Percentiles rank a stretch among this genome's conserved stretches.
phyloP scores from a whole-genome alignment of 2,888 invertebrate genomes.

The Leistus spinibarbis region DNA sequence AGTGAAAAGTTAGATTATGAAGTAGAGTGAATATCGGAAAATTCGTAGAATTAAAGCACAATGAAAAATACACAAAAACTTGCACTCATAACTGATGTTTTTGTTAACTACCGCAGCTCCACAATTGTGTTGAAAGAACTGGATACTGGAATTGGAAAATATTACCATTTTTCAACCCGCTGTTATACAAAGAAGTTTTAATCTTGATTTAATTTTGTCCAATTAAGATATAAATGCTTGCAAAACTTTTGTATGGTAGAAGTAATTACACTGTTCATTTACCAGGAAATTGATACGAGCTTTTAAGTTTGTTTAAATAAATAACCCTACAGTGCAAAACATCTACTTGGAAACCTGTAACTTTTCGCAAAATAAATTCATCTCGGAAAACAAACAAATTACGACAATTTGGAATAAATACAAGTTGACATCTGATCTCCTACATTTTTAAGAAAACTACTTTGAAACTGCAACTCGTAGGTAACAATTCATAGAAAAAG shows the following conservation, averaged over 20 bases:
- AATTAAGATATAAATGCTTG: slow-evolving; percentile 4
- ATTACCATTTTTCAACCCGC: neutral
- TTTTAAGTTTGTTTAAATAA: neutral
- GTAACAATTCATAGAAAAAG: too few species aligned
- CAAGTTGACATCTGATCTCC: neutral
- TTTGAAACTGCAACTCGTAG: too few species aligned
- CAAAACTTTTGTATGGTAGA: neutral
- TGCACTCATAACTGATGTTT: neutral
- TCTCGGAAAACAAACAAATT: neutral
- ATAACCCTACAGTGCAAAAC: neutral
- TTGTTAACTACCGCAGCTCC: neutral
- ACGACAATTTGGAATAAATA: neutral
- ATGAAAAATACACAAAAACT: neutral
- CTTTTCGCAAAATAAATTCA: neutral
- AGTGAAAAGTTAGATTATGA: neutral
- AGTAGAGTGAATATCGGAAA: neutral
- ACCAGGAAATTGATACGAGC: neutral
- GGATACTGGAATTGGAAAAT: neutral
- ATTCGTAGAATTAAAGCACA: neutral
- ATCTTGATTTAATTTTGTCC: slow-evolving; percentile 13
- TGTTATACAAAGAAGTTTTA: neutral
- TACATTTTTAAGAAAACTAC: too few species aligned
- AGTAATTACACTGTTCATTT: neutral
- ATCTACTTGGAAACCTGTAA: neutral
- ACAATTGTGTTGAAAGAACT: neutral